Evolutionary conservation across 1,140 invertebrate genomes (phyloP).

Genomic region (Lepidurus couesii): DNA sequence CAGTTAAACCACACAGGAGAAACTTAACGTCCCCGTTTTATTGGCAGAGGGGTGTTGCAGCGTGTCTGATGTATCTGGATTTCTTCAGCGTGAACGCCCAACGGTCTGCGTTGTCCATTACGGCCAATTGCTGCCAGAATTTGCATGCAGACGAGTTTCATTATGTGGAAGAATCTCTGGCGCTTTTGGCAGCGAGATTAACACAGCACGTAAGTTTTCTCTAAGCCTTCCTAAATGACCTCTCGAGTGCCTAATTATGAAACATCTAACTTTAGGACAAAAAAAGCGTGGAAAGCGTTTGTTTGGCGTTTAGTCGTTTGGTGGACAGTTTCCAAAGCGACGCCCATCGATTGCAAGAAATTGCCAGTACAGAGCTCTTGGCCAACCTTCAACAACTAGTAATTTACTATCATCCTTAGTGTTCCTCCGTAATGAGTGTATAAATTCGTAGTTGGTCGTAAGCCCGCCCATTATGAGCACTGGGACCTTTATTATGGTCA

Average conservation of each 20-base stretch:
- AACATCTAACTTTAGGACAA: constrained; percentile 62
- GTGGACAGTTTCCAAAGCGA: constrained; percentile 96
- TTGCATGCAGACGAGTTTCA: constrained; percentile 88
- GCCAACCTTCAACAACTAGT: constrained; percentile 88
- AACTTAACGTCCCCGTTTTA: constrained; percentile 28
- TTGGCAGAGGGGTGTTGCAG: constrained; percentile 79
- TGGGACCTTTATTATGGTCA: constrained; percentile 89
- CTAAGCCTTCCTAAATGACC: neutral
- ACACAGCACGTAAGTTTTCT: constrained; percentile 63
- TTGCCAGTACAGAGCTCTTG: constrained; percentile 84
- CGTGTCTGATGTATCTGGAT: constrained; percentile 92
- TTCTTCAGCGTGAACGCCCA: constrained; percentile 97
- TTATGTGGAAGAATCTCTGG: constrained; percentile 79
- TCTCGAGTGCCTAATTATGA: neutral
- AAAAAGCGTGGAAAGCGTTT: constrained; percentile 95
- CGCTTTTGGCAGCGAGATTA: constrained; percentile 75
- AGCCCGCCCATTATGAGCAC: constrained; percentile 88
- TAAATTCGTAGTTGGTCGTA: constrained; percentile 65
- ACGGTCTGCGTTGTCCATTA: constrained; percentile 86
- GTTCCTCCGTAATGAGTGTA: constrained; percentile 6
- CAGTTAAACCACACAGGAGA: constrained; percentile 10
- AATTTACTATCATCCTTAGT: constrained; percentile 38
- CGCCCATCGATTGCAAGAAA: constrained; percentile 82
- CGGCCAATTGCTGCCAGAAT: constrained; percentile 95
- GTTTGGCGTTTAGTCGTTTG: constrained; percentile 87